These are phyloP conservation scores for Haliclystus octoradiatus DNA, from an alignment of 30 jellyfish, hydroid and myxozoan species.

Conservation along the genomic window DNA sequence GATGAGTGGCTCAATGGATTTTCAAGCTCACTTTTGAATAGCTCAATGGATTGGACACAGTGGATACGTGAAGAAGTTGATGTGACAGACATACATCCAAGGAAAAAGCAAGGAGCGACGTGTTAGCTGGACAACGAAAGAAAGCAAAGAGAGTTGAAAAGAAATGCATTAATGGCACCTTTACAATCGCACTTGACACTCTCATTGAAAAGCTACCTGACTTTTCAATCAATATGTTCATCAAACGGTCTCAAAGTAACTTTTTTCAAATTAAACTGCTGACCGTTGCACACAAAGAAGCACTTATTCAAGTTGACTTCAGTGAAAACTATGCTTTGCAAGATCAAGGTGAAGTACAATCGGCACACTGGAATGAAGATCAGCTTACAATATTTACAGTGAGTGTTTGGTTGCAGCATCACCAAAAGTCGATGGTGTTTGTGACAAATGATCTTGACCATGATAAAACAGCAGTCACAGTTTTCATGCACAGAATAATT, in stretches of 20 bases:
- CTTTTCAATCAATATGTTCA: slow-evolving; percentile 19
- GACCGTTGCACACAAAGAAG: slow-evolving; percentile 25
- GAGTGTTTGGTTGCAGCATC: too few relatives aligned
- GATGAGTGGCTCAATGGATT: slow-evolving; percentile 14
- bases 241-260: slow-evolving; percentile 22
- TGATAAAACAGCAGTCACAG: too few relatives aligned
- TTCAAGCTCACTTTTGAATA: slow-evolving; percentile 28
- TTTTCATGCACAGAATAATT: too few relatives aligned
- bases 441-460: too few relatives aligned
- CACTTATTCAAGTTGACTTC: slow-evolving; percentile 37
- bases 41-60: slow-evolving; percentile 20
- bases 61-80: slow-evolving; percentile 8
- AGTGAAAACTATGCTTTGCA: slow-evolving; percentile 39
- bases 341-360: slow-evolving; percentile 35
- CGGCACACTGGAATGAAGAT: slow-evolving; percentile 42
- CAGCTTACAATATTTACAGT: slow-evolving; percentile 1
- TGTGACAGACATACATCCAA: background rate
- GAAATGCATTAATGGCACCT: slow-evolving; percentile 21
- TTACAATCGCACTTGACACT: slow-evolving; percentile 25
- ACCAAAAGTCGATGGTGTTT: too few relatives aligned
- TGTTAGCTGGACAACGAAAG: background rate
- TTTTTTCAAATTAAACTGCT: slow-evolving; percentile 25
- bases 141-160: slow-evolving; percentile 18
- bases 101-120: background rate
- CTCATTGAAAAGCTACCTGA: slow-evolving; percentile 29